Base-by-base conservation (phyloP, 2,888 invertebrate species). In the Ectobius pallidus region DNA sequence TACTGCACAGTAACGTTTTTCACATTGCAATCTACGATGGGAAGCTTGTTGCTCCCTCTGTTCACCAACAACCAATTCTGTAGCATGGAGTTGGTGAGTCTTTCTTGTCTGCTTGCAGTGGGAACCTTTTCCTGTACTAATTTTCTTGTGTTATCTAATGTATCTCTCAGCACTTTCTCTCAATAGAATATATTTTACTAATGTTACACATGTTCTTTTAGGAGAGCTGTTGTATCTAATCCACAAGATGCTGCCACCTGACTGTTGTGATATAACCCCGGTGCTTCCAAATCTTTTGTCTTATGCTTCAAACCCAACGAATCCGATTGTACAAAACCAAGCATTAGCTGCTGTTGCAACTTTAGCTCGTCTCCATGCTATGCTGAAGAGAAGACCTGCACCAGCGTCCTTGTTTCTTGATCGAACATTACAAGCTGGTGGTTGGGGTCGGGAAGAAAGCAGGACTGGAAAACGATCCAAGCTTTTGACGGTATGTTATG, bases 211-310 rank as follows among this genome's bases (percentile, higher is more conserved):
- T n/a, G n/a, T n/a, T n/a, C 79, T 85, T 78, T 77, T 83, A 84
- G 92, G 92, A 73, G 95, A 96, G 84, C 86, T 98, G 70, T 85
- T 97, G 79, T 93, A 96, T 84, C 86, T 97, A 81, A 92, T 92
- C 80, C 94, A 95, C 83, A 87, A 91, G 69, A 88, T 95, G 78
- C 86, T 97, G 81, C 97, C 97, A 70, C 89, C 94, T 65, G 95
- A 95, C 82, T 92, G 94, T 79, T 92, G 92, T 82, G 91, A 92
- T 81, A 87, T 92, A 73, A 91, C 92, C 70, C 93, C 96, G 22
- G 92, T 95, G 20, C 85, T 97, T 79, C 95, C 97, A 7, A 89
- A 91, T 75, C 85, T 97, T 7, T 58, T 75, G 58, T 11, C 65
- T 11, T 22, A 70, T 20, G 75, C 75, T 16, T 69, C 73, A 16